Evolutionary conservation across 1,140 invertebrate species (phyloP), one percentile per base, ranked within the genome.

Genomic region (Chlorops oryzae): DNA sequence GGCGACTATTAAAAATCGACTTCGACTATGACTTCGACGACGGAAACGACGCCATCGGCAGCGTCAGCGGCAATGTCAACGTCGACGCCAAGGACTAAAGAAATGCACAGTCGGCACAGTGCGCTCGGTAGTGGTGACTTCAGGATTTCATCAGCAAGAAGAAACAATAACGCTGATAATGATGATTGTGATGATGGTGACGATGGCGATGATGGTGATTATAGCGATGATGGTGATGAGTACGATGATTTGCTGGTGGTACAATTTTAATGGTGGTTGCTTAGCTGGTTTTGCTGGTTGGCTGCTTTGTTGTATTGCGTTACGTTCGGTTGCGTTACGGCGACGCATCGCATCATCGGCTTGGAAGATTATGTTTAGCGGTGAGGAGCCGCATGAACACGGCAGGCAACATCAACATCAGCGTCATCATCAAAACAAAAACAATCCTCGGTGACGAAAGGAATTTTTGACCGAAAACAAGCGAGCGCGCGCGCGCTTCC

Each of bases 271-370:
- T 44, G 42, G 34, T 44, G 27, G 42, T 44, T 24, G 42, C 42
- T 44, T 44, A 32, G 6, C 42, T 20, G 42, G 25, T 28, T 17
- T 32, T 44, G 18, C 18, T 5, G 17, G 34, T 44, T 44, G 27
- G 42, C 32, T 44, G 24, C 32, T 44, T 27, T 28, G 28, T 32
- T 44, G 21, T 28, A 3, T 4, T 44, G 35, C 38, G 28, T 47
- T 47, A n/a, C n/a, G n/a, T n/a, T n/a, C n/a, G n/a, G n/a, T n/a
- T n/a, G n/a, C n/a, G n/a, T n/a, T n/a, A n/a, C n/a, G n/a, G n/a
- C n/a, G n/a, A n/a, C n/a, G n/a, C n/a, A n/a, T n/a, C n/a, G n/a
- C n/a, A n/a, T n/a, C n/a, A n/a, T n/a, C n/a, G n/a, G n/a, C n/a
- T n/a, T n/a, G n/a, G n/a, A n/a, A n/a, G n/a, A n/a, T n/a, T n/a